These are phyloP conservation scores for Caenorhabditis sinica DNA, from an alignment of 2,888 invertebrate genomes.

Conservation along the genomic window DNA sequence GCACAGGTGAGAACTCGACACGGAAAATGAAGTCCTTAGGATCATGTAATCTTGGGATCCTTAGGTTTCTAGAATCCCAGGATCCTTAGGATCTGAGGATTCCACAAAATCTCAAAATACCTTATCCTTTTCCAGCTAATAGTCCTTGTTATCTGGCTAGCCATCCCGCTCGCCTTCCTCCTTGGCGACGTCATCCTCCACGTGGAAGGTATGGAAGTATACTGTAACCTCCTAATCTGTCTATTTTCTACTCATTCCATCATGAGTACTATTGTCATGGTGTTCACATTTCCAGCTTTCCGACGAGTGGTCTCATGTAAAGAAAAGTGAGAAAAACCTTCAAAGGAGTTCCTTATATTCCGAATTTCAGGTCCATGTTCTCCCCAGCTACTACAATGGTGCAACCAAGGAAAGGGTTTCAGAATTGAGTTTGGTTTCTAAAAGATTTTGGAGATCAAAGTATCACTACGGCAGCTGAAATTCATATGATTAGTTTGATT, in stretches of 20 bases:
- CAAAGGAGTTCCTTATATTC: neutral
- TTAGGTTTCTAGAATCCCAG: neutral
- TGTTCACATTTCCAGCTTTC: slow-evolving; percentile 49
- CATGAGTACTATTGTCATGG: slow-evolving; percentile 35
- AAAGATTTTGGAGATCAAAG: neutral
- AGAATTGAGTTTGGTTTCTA: neutral
- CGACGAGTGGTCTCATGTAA: slow-evolving; percentile 33
- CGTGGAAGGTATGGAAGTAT: slow-evolving; percentile 24
- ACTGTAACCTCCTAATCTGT: slow-evolving; percentile 38
- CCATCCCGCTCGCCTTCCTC: slow-evolving; percentile 31
- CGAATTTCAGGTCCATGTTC: slow-evolving; percentile 37
- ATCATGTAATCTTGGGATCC: neutral
- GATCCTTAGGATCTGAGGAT: neutral
- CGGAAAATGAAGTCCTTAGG: no score
- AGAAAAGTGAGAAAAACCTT: slow-evolving; percentile 17
- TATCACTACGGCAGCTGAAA: neutral
- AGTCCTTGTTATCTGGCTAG: slow-evolving; percentile 41
- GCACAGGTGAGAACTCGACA: slow-evolving; percentile 15
- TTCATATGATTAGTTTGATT: neutral
- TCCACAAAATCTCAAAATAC: neutral
- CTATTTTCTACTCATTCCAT: slow-evolving; percentile 54
- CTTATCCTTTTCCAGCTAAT: slow-evolving; percentile 29
- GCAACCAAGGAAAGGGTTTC: slow-evolving; percentile 4
- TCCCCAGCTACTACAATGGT: slow-evolving; percentile 47
- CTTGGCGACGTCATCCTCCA: slow-evolving; percentile 22